Evolutionary conservation across 92 coral and sea anemone species (phyloP), one percentile per base, ranked within the genome.

Genomic region (Epizoanthus fatuus): DNA sequence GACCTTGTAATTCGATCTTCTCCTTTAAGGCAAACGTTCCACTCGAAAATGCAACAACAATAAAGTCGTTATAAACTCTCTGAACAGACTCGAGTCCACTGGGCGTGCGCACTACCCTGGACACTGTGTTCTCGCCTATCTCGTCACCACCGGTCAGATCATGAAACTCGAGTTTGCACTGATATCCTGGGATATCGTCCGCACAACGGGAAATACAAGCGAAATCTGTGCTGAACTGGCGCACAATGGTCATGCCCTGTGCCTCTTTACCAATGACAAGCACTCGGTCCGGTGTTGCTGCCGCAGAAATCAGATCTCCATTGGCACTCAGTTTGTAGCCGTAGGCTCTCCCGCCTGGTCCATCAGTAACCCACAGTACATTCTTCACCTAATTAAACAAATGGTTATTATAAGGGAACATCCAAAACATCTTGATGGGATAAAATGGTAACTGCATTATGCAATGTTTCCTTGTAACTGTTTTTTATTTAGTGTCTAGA

Each of bases 81-180:
- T 92, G 89, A 25, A 97, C 94, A 5, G 98, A 91, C 76, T 97
- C 99, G 17, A 97, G 86, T 40, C 99, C 99, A 74, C 97, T 87
- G 14, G 99, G 99, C 81, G 99, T 97, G 37, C 99, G 94, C 13
- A 97, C 98, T 7, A 95, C 99, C 57, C 99, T 87, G 20, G 96
- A 90, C 13, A 97, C 60, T 10, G 98, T 91, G 45, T 91, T 82
- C 59, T 97, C 98, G 65, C 94, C 93, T 0, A 93, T 78, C 73
- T 93, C 90, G 72, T 81, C 74, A 14, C 93, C 93, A 17, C 89
- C 86, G 38, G 78, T 89, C 4, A 97, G 76, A 54, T 90, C 91
- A 82, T 97, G 99, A 53, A 97, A 97, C 73, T 97, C 99, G 7
- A 97, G 89, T 57, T 97, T 97, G 54, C 99, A 97, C 72, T 97